Percentiles rank a stretch among this genome's conserved stretches.
These are phyloP conservation scores for Solenopsis fugax DNA, from an alignment of 1,140 invertebrate species.

Conservation along the genomic window DNA sequence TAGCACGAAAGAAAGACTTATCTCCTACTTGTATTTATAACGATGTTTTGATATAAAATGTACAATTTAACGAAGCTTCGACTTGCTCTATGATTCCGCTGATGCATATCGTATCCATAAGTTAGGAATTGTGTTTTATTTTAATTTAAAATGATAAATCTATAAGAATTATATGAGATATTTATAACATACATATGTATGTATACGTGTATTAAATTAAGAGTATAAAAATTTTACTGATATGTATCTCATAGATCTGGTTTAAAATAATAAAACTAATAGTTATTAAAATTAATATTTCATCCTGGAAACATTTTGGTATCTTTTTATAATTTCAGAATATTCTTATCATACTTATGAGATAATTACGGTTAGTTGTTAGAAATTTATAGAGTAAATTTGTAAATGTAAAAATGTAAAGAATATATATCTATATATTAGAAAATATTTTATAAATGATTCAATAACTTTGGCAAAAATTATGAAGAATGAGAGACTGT, in stretches of 20 bases:
- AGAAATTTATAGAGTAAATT: constrained; percentile 2
- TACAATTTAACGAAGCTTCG: neutral
- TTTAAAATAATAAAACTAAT: neutral
- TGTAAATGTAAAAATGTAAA: neutral
- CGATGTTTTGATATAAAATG: neutral
- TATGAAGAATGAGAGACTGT: neutral
- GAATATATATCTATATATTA: too few species aligned
- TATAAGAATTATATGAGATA: neutral
- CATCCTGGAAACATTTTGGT: neutral
- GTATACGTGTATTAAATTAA: neutral
- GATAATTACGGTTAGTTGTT: neutral
- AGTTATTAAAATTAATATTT: neutral
- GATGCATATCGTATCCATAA: neutral
- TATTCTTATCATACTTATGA: neutral
- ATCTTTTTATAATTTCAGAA: neutral
- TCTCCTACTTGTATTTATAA: neutral
- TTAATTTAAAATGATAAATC: neutral
- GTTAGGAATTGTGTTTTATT: neutral
- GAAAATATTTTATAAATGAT: neutral
- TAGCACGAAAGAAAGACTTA: too few species aligned
- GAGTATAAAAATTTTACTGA: neutral
- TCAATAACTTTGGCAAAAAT: neutral
- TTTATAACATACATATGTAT: neutral
- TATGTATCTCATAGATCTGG: neutral
- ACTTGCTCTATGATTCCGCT: neutral